These are phyloP conservation scores for Aradus depressus DNA, from an alignment of 2,888 invertebrate species.

Conservation along the genomic window DNA sequence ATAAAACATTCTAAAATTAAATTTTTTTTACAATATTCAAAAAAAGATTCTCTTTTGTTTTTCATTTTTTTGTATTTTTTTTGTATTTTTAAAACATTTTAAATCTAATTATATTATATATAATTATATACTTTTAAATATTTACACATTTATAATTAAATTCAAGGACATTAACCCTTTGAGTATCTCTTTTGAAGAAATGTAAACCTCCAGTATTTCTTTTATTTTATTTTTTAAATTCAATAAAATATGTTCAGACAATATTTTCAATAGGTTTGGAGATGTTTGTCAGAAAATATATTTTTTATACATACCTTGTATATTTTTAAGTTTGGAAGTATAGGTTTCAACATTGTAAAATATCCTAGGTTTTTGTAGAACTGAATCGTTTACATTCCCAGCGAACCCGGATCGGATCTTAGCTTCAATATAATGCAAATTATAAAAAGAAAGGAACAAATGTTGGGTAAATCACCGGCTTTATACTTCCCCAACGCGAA, in stretches of 20 bases:
- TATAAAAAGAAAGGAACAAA: too few relatives aligned
- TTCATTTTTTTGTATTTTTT: constrained; percentile 16
- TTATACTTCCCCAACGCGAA: too few relatives aligned
- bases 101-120: constrained; percentile 19
- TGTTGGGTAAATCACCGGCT: too few relatives aligned
- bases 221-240: too few relatives aligned
- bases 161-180: constrained; percentile 14
- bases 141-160: constrained; percentile 23
- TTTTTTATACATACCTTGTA: too few relatives aligned
- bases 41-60: constrained; percentile 21
- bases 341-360: constrained; percentile 16
- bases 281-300: constrained; percentile 24
- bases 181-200: constrained; percentile 1
- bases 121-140: constrained; percentile 14
- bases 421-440: constrained; percentile 16
- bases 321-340: constrained; percentile 26
- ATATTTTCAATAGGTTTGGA: constrained; percentile 14
- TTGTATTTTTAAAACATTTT: constrained; percentile 9
- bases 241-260: constrained; percentile 13
- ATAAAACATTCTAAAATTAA: constrained; percentile 27
- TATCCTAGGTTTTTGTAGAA: constrained; percentile 25
- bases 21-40: constrained; percentile 18
- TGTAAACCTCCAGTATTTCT: too few relatives aligned
- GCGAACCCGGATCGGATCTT: constrained; percentile 15
- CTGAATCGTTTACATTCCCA: constrained; percentile 24